Conservation (phyloP, 2,888 invertebrate genomes). For the Lampropteryx suffumata region DNA sequence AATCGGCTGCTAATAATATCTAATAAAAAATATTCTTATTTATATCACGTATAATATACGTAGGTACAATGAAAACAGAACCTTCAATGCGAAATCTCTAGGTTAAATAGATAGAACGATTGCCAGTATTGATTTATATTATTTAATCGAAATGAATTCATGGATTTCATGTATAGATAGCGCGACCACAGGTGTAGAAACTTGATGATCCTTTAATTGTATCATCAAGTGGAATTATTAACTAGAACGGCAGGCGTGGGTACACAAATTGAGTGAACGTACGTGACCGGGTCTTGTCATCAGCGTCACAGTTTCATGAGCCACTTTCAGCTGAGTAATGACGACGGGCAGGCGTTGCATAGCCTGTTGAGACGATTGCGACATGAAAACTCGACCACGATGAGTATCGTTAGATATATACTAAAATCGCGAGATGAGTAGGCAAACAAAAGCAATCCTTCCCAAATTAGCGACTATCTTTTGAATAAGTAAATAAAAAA, state of each 20-base stretch:
- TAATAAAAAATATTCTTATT: conserved; percentile 30
- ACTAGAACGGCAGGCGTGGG: conserved; percentile 36
- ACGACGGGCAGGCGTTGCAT: conserved; percentile 51
- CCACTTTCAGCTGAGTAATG: conserved; percentile 67
- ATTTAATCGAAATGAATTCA: background rate
- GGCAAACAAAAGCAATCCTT: background rate
- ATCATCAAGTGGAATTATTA: conserved; percentile 42
- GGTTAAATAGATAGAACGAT: no score
- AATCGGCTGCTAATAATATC: conserved; percentile 53
- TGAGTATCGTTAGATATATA: conserved; percentile 1
- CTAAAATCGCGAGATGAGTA: background rate
- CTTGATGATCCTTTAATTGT: conserved; percentile 11
- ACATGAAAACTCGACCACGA: conserved; percentile 42
- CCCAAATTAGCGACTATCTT: background rate
- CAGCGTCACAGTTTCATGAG: conserved; percentile 65
- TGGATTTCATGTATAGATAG: background rate
- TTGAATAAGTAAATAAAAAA: no score
- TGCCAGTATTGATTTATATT: no score
- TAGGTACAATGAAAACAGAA: no score
- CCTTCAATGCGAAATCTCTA: no score
- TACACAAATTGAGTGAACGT: conserved; percentile 55
- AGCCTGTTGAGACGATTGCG: conserved; percentile 29
- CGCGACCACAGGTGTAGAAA: no score
- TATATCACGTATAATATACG: no score
- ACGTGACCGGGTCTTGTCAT: conserved; percentile 64